These are phyloP conservation scores for Neomonachus schauinslandi DNA, from an alignment of 2,113 vertebrate genomes.

Conservation along the genomic window DNA sequence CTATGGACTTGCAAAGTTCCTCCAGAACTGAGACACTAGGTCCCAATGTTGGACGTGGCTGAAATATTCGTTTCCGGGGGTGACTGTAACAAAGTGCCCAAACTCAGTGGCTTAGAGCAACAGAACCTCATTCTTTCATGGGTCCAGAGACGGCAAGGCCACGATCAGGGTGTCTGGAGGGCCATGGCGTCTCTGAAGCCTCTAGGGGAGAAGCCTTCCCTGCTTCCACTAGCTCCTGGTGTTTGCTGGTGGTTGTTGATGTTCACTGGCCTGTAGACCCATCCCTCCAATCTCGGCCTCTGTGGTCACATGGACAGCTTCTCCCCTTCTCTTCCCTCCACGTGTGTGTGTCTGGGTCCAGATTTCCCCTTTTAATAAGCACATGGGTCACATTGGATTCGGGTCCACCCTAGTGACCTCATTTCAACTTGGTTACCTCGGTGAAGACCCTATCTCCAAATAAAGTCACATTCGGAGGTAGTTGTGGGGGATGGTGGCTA, in stretches of 20 bases:
- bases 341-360: fast-evolving
- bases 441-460: background rate
- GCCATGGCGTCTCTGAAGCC: too few species aligned
- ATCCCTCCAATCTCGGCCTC: background rate
- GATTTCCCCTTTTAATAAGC: background rate
- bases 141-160: background rate
- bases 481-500: too few species aligned
- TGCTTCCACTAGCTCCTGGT: too few species aligned
- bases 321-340: background rate
- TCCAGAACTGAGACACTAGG: fast-evolving
- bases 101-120: background rate
- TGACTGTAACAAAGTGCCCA: background rate
- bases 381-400: background rate
- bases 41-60: background rate
- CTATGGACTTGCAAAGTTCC: background rate
- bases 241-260: fast-evolving
- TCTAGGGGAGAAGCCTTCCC: background rate
- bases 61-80: background rate
- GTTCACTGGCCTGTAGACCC: background rate
- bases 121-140: background rate
- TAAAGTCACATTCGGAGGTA: background rate
- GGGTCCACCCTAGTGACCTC: background rate
- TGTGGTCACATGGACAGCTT: background rate
- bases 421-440: background rate
- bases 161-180: fast-evolving